Percentiles rank a stretch among this genome's conserved stretches.
phyloP scores from a whole-genome alignment of 2,113 vertebrate genomes.

The Setophaga kirtlandii region DNA sequence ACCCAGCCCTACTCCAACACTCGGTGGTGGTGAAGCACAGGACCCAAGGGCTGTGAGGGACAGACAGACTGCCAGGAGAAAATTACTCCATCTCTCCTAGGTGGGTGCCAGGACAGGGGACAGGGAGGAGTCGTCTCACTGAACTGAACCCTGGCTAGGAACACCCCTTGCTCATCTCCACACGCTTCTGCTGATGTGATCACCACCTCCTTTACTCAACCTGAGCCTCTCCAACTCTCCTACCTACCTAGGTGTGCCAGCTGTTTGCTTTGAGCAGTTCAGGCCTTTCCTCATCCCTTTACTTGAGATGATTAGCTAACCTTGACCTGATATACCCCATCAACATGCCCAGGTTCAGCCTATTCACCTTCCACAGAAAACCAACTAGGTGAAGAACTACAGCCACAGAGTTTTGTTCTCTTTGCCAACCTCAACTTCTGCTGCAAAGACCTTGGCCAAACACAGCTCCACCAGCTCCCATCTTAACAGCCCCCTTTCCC shows the following conservation, averaged over 20 bases:
- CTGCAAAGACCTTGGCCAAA: not conserved
- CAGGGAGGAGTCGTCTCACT: not conserved
- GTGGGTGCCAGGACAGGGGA: not conserved
- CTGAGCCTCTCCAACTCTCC: not conserved
- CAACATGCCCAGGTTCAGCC: not conserved
- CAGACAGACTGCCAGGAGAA: not conserved
- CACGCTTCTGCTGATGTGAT: not conserved
- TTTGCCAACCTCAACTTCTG: not conserved
- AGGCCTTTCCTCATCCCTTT: not conserved
- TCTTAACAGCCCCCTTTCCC: not conserved
- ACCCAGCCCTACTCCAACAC: not conserved
- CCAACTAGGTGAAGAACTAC: not conserved
- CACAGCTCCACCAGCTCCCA: not conserved
- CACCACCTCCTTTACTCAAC: not conserved
- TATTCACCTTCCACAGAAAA: not conserved
- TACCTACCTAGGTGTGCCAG: not conserved
- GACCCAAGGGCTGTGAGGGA: not conserved
- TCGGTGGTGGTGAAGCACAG: not conserved
- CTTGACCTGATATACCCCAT: constrained; percentile 1
- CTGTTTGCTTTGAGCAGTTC: constrained; percentile 21
- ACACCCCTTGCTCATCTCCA: not conserved
- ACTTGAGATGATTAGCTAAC: constrained; percentile 33
- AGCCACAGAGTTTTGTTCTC: not conserved
- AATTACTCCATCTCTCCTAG: fast-evolving
- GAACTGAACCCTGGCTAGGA: not conserved